Base-by-base conservation (phyloP, 2,797 vertebrate genomes). In the Staurois parvus region DNA sequence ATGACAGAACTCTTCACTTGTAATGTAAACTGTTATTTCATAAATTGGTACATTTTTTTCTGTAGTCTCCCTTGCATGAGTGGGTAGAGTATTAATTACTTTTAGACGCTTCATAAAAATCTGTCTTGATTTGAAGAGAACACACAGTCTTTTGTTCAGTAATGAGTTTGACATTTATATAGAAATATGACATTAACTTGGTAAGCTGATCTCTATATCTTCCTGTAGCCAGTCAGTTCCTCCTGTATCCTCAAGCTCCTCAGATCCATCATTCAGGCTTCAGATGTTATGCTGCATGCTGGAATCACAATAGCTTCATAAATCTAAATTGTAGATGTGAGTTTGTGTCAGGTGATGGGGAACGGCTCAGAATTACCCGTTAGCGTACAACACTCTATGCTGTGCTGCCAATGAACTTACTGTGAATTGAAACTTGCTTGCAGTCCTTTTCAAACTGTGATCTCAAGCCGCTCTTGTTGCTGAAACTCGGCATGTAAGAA, bases 41-140 rank as follows among this genome's bases (percentile, higher is more conserved):
- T 40, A 79, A 79, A 45, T 56, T 81, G 28, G 0, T 34, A 26
- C 1, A 15, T 72, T 81, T 75, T 72, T 72, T 32, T 24, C 89
- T 93, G 91, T 87, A 91, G 89, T 76, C 73, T 74, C 66, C 90
- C 82, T 69, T 88, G 84, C 89, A 85, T 90, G 89, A 91, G 91
- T 75, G 84, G 85, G 91, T 87, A 87, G 90, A 88, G 83, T 88
- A 80, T 89, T 92, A 92, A 93, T 90, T 93, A 87, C 88, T 91
- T 92, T 91, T 90, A 88, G 92, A 89, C 85, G 88, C 48, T 26
- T 83, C 84, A 88, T 88, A 86, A 45, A 89, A 91, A 90, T 90
- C 40, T 70, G 74, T 90, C 91, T 92, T 93, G 91, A 91, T 93
- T 70, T 81, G 84, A 89, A 72, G 88, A 85, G 81, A 89, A 74